These are phyloP conservation scores for Ornithoptera priamus DNA, from an alignment of 2,888 invertebrate species.

Conservation along the genomic window DNA sequence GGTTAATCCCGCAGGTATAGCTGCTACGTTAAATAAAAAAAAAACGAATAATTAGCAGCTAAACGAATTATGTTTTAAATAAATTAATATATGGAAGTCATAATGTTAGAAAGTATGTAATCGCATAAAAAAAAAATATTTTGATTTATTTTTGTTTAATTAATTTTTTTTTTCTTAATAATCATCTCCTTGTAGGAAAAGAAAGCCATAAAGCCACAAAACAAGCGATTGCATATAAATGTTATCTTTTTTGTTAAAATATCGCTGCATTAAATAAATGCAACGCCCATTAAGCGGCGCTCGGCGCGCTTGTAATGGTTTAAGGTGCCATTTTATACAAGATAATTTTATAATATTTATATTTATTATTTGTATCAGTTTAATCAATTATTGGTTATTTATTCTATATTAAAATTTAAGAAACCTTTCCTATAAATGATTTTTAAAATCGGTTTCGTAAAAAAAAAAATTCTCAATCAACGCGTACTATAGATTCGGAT, in stretches of 20 bases:
- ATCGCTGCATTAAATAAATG: constrained; percentile 20
- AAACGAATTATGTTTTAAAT: too few relatives aligned
- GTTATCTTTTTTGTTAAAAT: constrained; percentile 24
- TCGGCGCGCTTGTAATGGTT: constrained; percentile 18
- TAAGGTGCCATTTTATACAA: constrained; percentile 23
- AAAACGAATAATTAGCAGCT: too few relatives aligned
- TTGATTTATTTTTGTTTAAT: too few relatives aligned
- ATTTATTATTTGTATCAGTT: neutral
- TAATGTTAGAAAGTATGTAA: too few relatives aligned
- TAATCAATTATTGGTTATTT: neutral
- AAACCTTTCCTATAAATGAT: neutral
- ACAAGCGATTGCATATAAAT: constrained; percentile 7
- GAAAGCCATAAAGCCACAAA: constrained; percentile 3
- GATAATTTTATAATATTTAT: constrained; percentile 8
- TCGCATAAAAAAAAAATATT: too few relatives aligned
- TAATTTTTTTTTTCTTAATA: too few relatives aligned
- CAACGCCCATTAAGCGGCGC: constrained; percentile 15
- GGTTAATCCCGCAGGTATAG: too few relatives aligned
- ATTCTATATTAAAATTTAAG: neutral
- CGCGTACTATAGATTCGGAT: too few relatives aligned
- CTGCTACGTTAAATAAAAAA: too few relatives aligned
- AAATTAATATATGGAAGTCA: too few relatives aligned
- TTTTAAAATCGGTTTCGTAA: neutral
- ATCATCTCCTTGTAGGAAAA: neutral
- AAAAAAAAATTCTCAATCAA: neutral